Evolutionary conservation across 2,797 vertebrate genomes (phyloP).

Genomic region (Sus cebifrons): DNA sequence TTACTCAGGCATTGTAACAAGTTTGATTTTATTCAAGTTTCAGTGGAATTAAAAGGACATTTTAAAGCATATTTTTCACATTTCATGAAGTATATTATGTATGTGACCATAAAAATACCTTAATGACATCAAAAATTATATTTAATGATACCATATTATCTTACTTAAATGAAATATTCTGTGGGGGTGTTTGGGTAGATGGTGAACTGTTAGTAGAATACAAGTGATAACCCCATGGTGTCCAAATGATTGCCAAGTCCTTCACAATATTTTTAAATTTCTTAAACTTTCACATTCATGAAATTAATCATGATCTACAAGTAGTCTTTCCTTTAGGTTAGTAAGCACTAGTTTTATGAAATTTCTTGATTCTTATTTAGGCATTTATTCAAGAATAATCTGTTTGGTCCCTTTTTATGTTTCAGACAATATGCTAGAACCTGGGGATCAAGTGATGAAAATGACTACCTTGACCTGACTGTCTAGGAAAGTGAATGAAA

Average conservation of each 20-base stretch:
- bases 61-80: conserved; percentile 5
- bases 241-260: neutral
- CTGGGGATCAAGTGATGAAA: neutral
- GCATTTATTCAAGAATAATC: neutral
- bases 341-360: neutral
- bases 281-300: neutral
- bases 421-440: neutral
- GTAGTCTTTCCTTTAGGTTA: neutral
- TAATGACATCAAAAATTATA: neutral
- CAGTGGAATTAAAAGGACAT: neutral
- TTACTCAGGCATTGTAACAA: neutral
- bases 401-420: neutral
- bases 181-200: neutral
- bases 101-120: neutral
- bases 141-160: neutral
- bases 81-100: neutral
- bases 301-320: conserved; percentile 27
- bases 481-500: conserved; percentile 28
- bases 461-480: neutral
- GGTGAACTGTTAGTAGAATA: neutral
- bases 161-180: neutral
- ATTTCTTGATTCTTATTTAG: conserved; percentile 18
- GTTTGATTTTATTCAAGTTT: conserved; percentile 24
- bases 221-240: neutral
- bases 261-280: neutral